These are phyloP conservation scores for Oceanites oceanicus DNA, from an alignment of 2,113 vertebrate genomes.

Conservation along the genomic window DNA sequence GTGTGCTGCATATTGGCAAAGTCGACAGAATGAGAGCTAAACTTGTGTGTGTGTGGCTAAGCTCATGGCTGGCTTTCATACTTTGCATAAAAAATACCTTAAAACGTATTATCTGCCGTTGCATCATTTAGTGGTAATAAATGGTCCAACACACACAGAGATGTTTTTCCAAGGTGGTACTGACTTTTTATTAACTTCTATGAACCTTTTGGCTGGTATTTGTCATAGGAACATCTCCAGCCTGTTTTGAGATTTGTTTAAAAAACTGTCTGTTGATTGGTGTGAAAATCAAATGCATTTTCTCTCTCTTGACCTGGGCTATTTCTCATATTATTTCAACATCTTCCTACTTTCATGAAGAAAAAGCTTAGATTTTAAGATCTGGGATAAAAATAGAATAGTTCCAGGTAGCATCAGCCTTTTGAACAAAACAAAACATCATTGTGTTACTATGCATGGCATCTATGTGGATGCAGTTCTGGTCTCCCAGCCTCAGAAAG, in stretches of 20 bases:
- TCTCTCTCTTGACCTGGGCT: background rate
- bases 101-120: background rate
- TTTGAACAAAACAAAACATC: background rate
- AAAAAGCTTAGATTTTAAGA: background rate
- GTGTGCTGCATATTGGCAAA: background rate
- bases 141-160: background rate
- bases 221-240: background rate
- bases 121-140: background rate
- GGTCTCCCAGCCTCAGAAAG: background rate
- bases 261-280: conserved; percentile 1
- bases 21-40: background rate
- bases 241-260: conserved; percentile 17
- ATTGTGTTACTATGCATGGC: background rate
- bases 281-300: background rate
- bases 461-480: background rate
- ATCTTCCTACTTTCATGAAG: background rate
- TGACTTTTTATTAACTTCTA: conserved; percentile 4
- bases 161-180: background rate
- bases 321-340: background rate
- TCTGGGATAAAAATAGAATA: background rate
- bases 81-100: background rate
- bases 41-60: background rate
- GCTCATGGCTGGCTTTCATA: background rate
- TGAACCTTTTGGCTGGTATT: conserved; percentile 6
- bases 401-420: background rate